These are phyloP conservation scores for Leptopilina clavipes DNA, from an alignment of 1,140 invertebrate species.

Conservation along the genomic window DNA sequence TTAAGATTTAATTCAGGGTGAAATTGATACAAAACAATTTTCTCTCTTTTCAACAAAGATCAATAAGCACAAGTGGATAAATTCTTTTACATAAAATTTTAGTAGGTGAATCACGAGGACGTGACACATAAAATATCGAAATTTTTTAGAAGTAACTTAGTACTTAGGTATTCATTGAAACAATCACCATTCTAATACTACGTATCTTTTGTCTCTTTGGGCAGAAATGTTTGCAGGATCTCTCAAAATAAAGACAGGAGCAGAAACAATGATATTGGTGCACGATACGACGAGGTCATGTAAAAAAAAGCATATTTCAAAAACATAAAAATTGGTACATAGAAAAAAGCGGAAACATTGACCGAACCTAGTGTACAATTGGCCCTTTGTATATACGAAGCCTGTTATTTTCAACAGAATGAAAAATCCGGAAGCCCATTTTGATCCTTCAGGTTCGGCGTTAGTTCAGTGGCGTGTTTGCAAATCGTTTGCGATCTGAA, in stretches of 20 bases:
- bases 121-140: no score
- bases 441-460: not conserved
- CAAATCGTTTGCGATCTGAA: conserved; percentile 29
- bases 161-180: no score
- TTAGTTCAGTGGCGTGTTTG: conserved; percentile 27
- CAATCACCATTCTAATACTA: not conserved
- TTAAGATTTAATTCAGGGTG: no score
- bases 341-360: conserved; percentile 13
- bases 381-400: conserved; percentile 8
- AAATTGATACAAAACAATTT: no score
- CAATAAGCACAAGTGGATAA: no score
- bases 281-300: not conserved
- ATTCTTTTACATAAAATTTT: no score
- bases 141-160: no score
- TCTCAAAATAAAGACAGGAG: not conserved
- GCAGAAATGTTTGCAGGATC: not conserved
- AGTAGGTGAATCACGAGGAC: no score
- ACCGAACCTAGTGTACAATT: conserved; percentile 17
- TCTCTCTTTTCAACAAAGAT: no score
- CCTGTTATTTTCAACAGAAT: conserved; percentile 22
- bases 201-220: not conserved
- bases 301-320: conserved; percentile 4
- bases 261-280: conserved; percentile 14
- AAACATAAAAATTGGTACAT: not conserved
- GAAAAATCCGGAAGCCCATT: conserved; percentile 21